A percentile compares a stretch with the other conserved stretches of the same genome.
Conservation (phyloP, 2,888 invertebrate species). For the Limnephilus lunatus region DNA sequence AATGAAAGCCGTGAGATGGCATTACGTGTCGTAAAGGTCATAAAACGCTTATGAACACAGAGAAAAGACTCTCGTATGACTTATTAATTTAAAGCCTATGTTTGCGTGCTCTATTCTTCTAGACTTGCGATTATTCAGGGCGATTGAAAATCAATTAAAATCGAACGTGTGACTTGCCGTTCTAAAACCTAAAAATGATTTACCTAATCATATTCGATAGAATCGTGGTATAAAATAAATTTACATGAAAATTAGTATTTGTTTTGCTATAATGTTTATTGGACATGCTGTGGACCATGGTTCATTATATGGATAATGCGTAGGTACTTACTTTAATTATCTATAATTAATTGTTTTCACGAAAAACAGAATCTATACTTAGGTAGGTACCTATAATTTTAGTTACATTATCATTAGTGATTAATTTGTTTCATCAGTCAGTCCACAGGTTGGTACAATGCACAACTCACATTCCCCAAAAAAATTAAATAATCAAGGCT, state of each 20-base stretch:
- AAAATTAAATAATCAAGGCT: no score
- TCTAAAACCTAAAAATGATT: conserved; percentile 41
- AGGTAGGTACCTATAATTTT: no score
- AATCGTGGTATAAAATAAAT: conserved; percentile 44
- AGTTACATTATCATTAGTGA: no score
- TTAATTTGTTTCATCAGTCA: no score
- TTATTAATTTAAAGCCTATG: conserved; percentile 12
- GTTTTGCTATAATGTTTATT: conserved; percentile 4
- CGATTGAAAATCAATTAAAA: conserved; percentile 52
- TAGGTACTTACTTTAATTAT: no score
- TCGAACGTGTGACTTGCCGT: conserved; percentile 50
- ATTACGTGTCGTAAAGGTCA: conserved; percentile 2
- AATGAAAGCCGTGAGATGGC: conserved; percentile 50
- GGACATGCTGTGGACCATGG: neutral
- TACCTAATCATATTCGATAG: conserved; percentile 39
- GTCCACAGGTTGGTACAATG: no score
- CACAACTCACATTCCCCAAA: no score
- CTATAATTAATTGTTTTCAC: no score
- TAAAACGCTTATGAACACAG: neutral
- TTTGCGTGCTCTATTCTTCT: conserved; percentile 9
- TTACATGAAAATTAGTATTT: conserved; percentile 31
- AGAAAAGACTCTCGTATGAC: neutral
- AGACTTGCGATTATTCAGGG: neutral
- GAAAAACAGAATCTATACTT: no score
- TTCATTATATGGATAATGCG: no score